Evolutionary conservation across 2,888 invertebrate genomes (phyloP).

Genomic region (Odiellus spinosus): DNA sequence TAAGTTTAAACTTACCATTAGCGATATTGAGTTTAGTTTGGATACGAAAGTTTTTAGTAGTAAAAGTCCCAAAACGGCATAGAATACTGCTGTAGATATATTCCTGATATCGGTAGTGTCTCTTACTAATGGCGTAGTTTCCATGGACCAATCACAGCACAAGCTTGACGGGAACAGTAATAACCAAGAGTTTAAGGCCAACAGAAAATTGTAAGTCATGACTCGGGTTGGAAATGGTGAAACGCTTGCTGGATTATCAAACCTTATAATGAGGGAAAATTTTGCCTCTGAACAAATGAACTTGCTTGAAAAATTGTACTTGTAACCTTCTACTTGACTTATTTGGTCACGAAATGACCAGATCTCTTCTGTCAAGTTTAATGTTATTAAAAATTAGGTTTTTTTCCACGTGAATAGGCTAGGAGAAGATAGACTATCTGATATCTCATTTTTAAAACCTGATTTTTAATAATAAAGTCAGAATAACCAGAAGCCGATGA

Average conservation of each 20-base stretch:
- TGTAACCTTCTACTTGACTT: neutral
- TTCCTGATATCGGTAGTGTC: neutral
- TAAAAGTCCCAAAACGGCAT: neutral
- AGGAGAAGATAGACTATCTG: no score
- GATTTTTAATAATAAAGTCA: no score
- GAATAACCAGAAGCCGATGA: no score
- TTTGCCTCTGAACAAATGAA: no score
- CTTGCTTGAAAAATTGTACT: no score
- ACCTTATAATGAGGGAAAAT: slow-evolving; percentile 22
- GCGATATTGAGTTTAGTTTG: no score
- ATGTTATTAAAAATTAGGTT: no score
- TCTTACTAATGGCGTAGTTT: slow-evolving; percentile 29
- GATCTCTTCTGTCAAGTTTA: neutral
- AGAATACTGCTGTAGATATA: neutral
- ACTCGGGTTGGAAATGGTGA: slow-evolving; percentile 26
- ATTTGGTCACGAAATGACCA: neutral
- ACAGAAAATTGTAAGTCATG: slow-evolving; percentile 31
- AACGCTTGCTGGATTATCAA: slow-evolving; percentile 34
- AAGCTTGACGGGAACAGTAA: slow-evolving; percentile 30
- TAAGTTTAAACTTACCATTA: no score
- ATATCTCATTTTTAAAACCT: no score
- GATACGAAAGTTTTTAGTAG: no score
- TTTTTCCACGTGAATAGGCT: no score
- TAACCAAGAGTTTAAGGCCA: slow-evolving; percentile 30
- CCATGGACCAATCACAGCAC: slow-evolving; percentile 37